phyloP scores from a whole-genome alignment of 2,113 vertebrate species.

The Saguinus midas region DNA sequence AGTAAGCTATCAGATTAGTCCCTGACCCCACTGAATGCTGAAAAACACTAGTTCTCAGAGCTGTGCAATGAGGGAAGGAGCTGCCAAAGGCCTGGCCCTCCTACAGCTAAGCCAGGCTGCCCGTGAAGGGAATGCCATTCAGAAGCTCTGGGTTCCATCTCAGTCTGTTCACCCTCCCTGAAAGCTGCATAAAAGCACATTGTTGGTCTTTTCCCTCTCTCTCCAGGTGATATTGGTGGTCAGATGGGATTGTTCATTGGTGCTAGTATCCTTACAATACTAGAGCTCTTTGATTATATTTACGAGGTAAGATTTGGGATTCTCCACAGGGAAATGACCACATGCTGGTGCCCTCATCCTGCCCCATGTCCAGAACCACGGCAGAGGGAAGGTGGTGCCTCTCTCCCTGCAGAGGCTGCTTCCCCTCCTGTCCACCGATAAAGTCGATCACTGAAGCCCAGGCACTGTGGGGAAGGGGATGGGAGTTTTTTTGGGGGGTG shows the following conservation, averaged over 20 bases:
- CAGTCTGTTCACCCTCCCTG: not conserved
- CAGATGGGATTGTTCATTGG: slow-evolving; percentile 99
- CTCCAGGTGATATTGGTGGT: slow-evolving; percentile 96
- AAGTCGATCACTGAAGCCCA: not conserved
- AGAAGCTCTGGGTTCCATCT: not conserved
- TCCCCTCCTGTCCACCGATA: not conserved
- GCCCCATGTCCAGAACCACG: not conserved
- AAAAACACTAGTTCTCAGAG: not conserved
- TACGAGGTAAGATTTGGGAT: slow-evolving; percentile 90
- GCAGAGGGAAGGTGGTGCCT: not conserved
- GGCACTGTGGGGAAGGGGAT: not conserved
- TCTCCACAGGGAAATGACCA: not conserved
- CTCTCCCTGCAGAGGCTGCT: not conserved
- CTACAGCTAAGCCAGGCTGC: not conserved
- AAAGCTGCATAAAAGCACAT: not conserved
- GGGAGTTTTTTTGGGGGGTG: no score
- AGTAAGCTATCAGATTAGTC: not conserved
- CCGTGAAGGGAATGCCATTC: accelerated
- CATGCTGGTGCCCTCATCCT: not conserved
- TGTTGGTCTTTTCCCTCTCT: slow-evolving; percentile 54
- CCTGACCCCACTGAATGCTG: not conserved
- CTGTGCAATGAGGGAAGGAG: not conserved
- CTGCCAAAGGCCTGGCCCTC: not conserved
- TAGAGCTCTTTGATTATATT: slow-evolving; percentile 98
- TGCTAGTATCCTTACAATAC: slow-evolving; percentile 98